Conservation (phyloP, 1,140 invertebrate species). For the Gyrodactylus salaris region DNA sequence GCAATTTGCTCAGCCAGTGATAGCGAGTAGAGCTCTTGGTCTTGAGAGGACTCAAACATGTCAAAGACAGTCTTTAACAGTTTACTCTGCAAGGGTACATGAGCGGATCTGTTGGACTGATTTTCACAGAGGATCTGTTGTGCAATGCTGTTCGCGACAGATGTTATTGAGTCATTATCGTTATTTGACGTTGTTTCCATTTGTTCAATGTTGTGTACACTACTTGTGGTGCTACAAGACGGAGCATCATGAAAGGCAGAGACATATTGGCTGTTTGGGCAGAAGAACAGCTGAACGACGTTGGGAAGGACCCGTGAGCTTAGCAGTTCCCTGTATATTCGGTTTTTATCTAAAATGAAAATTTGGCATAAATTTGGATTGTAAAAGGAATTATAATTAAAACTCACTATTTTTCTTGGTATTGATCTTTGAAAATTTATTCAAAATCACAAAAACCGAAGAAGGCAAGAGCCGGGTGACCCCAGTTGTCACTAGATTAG, state of each 20-base stretch:
- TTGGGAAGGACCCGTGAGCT: background rate
- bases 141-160: background rate
- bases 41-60: background rate
- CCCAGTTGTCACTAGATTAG: background rate
- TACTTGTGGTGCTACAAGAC: background rate
- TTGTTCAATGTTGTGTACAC: background rate
- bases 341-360: too few relatives aligned
- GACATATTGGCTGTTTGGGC: too few relatives aligned
- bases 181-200: background rate
- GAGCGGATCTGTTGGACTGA: background rate
- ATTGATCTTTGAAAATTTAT: background rate
- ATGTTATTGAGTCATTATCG: background rate
- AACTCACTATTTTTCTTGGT: background rate
- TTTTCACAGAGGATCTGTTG: too few relatives aligned
- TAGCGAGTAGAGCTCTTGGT: background rate
- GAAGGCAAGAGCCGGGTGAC: background rate
- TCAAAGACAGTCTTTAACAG: background rate
- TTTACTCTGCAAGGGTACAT: background rate
- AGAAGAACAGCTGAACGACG: background rate
- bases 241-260: background rate
- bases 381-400: too few relatives aligned
- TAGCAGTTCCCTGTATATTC: background rate
- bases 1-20: background rate
- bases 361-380: too few relatives aligned
- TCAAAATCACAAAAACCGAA: background rate